Evolutionary conservation across 2,797 vertebrate genomes (phyloP).

Genomic region (Danio tinwini): DNA sequence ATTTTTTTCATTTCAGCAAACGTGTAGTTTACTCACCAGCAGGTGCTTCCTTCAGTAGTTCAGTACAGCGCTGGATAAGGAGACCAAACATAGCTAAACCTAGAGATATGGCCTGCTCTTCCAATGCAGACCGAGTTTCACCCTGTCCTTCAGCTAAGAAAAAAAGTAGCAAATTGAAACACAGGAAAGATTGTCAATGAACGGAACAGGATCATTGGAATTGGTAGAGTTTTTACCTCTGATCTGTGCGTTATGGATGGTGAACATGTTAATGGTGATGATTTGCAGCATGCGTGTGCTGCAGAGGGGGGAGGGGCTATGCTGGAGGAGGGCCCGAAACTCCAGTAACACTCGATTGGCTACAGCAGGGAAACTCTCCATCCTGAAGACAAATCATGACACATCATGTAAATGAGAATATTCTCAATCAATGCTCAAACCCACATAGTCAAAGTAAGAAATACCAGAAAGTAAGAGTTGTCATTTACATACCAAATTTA

Average conservation of each 20-base stretch:
- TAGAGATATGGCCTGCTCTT: constrained; percentile 90
- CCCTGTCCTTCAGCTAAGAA: constrained; percentile 70
- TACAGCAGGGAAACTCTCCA: constrained; percentile 93
- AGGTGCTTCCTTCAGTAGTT: constrained; percentile 82
- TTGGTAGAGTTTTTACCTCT: constrained; percentile 76
- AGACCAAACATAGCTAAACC: constrained; percentile 94
- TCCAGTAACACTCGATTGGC: constrained; percentile 88
- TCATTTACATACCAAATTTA: too few relatives aligned
- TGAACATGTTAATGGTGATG: constrained; percentile 98
- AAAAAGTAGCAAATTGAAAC: neutral
- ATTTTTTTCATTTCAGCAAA: too few relatives aligned
- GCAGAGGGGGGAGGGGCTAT: constrained; percentile 89
- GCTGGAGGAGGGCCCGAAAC: constrained; percentile 90
- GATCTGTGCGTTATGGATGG: constrained; percentile 89
- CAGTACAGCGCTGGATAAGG: constrained; percentile 90
- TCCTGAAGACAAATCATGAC: constrained; percentile 74
- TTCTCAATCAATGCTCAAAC: neutral
- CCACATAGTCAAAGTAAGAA: neutral
- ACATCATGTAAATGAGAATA: constrained; percentile 8
- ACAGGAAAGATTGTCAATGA: neutral
- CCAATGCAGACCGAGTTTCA: constrained; percentile 88
- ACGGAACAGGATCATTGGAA: neutral
- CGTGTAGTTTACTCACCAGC: constrained; percentile 68
- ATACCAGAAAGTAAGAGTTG: neutral
- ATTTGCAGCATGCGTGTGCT: constrained; percentile 94